phyloP scores from a whole-genome alignment of 2,113 vertebrate genomes.

The Myrmecophaga tridactyla region DNA sequence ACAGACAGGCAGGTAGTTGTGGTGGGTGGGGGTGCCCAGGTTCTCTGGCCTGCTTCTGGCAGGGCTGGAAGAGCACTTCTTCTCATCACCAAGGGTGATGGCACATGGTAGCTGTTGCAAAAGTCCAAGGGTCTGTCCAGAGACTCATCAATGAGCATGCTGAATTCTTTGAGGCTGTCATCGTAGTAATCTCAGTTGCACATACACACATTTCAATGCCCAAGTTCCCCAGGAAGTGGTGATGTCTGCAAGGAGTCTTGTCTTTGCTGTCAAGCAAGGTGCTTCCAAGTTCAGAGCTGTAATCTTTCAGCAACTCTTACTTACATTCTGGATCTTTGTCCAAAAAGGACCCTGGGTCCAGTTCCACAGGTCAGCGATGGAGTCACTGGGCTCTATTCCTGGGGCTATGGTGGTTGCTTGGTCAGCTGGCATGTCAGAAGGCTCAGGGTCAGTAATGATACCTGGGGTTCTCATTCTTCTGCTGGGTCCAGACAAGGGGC shows the following conservation, averaged over 20 bases:
- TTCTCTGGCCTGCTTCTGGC: slow-evolving; percentile 80
- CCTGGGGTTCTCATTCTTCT: slow-evolving; percentile 78
- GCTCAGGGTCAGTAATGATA: slow-evolving; percentile 79
- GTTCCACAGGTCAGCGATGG: slow-evolving; percentile 78
- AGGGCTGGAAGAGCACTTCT: slow-evolving; percentile 82
- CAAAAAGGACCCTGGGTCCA: slow-evolving; percentile 69
- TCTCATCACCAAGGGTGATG: slow-evolving; percentile 87
- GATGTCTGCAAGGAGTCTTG: slow-evolving; percentile 88
- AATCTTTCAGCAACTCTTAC: slow-evolving; percentile 90
- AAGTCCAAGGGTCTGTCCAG: slow-evolving; percentile 87
- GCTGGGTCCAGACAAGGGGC: slow-evolving; percentile 82
- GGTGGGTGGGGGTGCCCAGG: slow-evolving; percentile 81
- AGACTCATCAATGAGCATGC: slow-evolving; percentile 86
- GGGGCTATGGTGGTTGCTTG: slow-evolving; percentile 84
- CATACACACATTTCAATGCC: slow-evolving; percentile 97
- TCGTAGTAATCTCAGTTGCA: slow-evolving; percentile 88
- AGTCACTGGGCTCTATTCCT: slow-evolving; percentile 74
- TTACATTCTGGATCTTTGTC: slow-evolving; percentile 85
- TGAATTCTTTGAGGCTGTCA: slow-evolving; percentile 88
- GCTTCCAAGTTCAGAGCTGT: slow-evolving; percentile 79
- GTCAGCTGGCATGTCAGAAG: slow-evolving; percentile 79
- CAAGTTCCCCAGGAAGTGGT: slow-evolving; percentile 95
- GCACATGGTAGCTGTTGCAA: slow-evolving; percentile 92
- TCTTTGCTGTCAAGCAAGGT: slow-evolving; percentile 87
- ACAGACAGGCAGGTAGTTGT: slow-evolving; percentile 86